These are phyloP conservation scores for Catajapyx aquilonaris DNA, from an alignment of 1,140 invertebrate species.

Conservation along the genomic window DNA sequence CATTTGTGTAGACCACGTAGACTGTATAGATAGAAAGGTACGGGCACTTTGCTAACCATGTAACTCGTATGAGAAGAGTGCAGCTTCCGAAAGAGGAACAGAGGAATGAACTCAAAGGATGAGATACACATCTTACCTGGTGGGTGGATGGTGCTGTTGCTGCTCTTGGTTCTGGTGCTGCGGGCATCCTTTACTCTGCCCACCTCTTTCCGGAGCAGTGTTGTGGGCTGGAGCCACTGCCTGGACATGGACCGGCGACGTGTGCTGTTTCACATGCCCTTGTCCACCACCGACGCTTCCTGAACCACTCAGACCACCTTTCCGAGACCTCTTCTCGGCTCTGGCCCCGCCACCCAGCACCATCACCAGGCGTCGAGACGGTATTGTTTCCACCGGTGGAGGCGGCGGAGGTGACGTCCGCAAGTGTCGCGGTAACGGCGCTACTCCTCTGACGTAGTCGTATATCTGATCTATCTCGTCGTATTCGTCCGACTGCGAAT, in stretches of 20 bases:
- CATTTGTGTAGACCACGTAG: too few relatives aligned
- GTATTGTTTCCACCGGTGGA: slow-evolving; percentile 5
- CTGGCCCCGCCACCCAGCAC: slow-evolving; percentile 21
- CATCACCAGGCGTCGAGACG: slow-evolving; percentile 22
- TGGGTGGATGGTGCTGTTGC: slow-evolving; percentile 29
- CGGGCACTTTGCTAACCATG: too few relatives aligned
- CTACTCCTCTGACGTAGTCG: slow-evolving; percentile 80
- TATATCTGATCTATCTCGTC: slow-evolving; percentile 95
- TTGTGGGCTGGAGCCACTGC: not conserved
- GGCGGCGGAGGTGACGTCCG: slow-evolving; percentile 45
- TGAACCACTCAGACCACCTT: not conserved
- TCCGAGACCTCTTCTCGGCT: slow-evolving; percentile 34
- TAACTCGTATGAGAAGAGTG: too few relatives aligned
- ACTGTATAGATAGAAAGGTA: too few relatives aligned
- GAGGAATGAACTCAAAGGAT: too few relatives aligned
- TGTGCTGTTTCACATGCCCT: slow-evolving; percentile 14
- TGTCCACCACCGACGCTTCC: slow-evolving; percentile 10
- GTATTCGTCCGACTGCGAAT: slow-evolving; percentile 76
- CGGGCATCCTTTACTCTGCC: slow-evolving; percentile 24
- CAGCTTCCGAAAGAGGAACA: too few relatives aligned
- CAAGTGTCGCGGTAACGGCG: slow-evolving; percentile 62
- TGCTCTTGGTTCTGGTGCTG: slow-evolving; percentile 21
- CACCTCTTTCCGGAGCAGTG: not conserved
- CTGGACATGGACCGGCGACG: not conserved
- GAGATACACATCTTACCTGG: too few relatives aligned